Evolutionary conservation across 2,797 vertebrate genomes (phyloP).

Genomic region (Eulemur rubriventer): DNA sequence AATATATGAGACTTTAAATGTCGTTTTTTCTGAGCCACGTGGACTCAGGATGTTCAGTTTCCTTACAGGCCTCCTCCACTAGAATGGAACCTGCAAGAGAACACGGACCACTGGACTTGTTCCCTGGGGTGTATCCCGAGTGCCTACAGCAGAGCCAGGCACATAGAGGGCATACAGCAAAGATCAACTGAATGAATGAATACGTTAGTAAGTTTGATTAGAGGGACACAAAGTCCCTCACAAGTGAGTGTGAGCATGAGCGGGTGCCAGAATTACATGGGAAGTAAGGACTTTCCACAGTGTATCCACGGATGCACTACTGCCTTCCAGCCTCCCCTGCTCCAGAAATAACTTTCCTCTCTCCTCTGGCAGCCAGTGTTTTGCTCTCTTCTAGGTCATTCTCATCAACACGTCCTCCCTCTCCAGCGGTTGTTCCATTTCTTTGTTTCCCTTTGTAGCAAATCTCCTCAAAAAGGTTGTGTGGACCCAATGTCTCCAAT

Average conservation of each 20-base stretch:
- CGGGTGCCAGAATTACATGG: too few relatives aligned
- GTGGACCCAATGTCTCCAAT: not conserved
- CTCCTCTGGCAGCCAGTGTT: not conserved
- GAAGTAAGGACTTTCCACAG: not conserved
- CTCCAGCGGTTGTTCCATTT: not conserved
- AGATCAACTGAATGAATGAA: not conserved
- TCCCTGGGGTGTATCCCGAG: not conserved
- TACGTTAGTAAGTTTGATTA: not conserved
- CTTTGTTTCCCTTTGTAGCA: not conserved
- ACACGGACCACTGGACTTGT: not conserved
- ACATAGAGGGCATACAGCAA: not conserved
- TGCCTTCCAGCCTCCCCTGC: not conserved
- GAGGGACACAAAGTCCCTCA: not conserved
- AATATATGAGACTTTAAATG: not conserved
- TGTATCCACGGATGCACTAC: rapidly evolving
- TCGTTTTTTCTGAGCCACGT: not conserved
- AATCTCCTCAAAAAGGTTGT: not conserved
- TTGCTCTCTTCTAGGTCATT: not conserved
- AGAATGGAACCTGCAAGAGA: not conserved
- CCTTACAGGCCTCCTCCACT: too few relatives aligned
- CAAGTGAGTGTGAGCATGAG: not conserved
- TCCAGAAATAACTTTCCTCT: not conserved
- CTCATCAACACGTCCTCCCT: not conserved
- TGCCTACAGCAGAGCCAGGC: not conserved
- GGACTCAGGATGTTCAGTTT: not conserved